Percentiles rank a stretch among this genome's conserved stretches.
These are phyloP conservation scores for Pammene fasciana DNA, from an alignment of 2,888 invertebrate genomes.

Conservation along the genomic window DNA sequence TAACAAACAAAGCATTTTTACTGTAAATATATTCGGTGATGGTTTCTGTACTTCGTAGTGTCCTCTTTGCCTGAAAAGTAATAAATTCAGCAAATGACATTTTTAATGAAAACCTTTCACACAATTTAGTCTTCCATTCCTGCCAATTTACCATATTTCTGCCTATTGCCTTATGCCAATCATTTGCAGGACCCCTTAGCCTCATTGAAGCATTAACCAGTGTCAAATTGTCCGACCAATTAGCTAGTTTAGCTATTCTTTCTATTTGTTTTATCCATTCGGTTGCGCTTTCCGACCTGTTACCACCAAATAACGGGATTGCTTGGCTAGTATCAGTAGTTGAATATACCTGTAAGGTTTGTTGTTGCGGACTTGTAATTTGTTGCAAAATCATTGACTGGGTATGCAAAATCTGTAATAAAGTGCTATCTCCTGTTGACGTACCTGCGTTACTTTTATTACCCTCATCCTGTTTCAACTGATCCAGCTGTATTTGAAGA, in stretches of 20 bases:
- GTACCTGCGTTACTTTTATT: background rate
- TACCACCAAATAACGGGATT: constrained; percentile 16
- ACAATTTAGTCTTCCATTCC: constrained; percentile 6
- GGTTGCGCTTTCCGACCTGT: constrained; percentile 5
- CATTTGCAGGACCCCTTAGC: constrained; percentile 9
- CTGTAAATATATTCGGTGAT: constrained; percentile 25
- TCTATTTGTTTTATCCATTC: constrained; percentile 11
- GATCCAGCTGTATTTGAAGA: constrained; percentile 3
- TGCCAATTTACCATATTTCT: background rate
- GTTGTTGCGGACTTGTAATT: background rate
- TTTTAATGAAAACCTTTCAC: constrained; percentile 14
- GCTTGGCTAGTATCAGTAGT: constrained; percentile 8
- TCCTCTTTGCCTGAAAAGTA: constrained; percentile 14
- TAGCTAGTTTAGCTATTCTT: constrained; percentile 13
- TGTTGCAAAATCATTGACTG: constrained; percentile 7
- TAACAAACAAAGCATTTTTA: constrained; percentile 25
- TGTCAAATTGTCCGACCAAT: constrained; percentile 19
- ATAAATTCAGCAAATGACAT: constrained; percentile 31
- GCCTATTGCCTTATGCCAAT: constrained; percentile 17
- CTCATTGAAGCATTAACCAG: constrained; percentile 25
- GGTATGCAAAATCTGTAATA: background rate
- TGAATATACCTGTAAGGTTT: background rate
- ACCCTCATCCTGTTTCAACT: background rate
- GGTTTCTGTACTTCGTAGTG: constrained; percentile 1
- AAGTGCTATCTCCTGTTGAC: background rate